phyloP scores from a whole-genome alignment of 2,888 invertebrate species.

The Endomychus coccineus region DNA sequence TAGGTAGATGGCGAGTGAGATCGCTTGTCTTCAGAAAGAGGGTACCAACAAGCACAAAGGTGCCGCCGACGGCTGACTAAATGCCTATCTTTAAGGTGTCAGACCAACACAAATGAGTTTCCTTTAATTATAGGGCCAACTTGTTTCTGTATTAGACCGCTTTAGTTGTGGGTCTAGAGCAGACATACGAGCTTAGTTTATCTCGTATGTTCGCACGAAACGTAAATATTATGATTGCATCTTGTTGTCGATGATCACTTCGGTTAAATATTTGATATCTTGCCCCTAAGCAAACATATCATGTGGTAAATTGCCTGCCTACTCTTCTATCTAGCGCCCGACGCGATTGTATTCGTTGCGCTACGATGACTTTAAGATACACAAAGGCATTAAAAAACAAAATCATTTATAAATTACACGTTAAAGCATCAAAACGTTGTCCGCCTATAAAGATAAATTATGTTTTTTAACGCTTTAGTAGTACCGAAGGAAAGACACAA shows the following conservation, averaged over 20 bases:
- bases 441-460: slow-evolving; percentile 44
- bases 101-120: slow-evolving; percentile 46
- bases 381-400: slow-evolving; percentile 44
- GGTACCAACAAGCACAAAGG: slow-evolving; percentile 40
- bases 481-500: slow-evolving; percentile 15
- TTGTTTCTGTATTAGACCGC: slow-evolving; percentile 42
- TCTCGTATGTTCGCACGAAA: slow-evolving; percentile 3
- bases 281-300: slow-evolving; percentile 46
- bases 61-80: slow-evolving; percentile 47
- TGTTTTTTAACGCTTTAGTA: slow-evolving; percentile 31
- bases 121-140: slow-evolving; percentile 46
- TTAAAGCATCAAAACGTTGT: slow-evolving; percentile 45
- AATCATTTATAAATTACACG: slow-evolving; percentile 45
- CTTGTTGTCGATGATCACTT: slow-evolving; percentile 17
- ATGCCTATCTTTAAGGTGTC: slow-evolving; percentile 47
- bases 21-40: slow-evolving; percentile 40
- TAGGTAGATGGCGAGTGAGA: slow-evolving; percentile 41
- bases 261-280: slow-evolving; percentile 35
- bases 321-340: slow-evolving; percentile 37
- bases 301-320: slow-evolving; percentile 46
- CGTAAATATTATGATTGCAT: slow-evolving; percentile 9
- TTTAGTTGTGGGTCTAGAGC: slow-evolving; percentile 27
- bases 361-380: slow-evolving; percentile 42
- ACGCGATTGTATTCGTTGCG: slow-evolving; percentile 33
- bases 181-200: slow-evolving; percentile 19